Percentiles rank a stretch among this genome's conserved stretches.
Conservation (phyloP, 2,113 vertebrate species). For the Pomatorhinus ruficollis region DNA sequence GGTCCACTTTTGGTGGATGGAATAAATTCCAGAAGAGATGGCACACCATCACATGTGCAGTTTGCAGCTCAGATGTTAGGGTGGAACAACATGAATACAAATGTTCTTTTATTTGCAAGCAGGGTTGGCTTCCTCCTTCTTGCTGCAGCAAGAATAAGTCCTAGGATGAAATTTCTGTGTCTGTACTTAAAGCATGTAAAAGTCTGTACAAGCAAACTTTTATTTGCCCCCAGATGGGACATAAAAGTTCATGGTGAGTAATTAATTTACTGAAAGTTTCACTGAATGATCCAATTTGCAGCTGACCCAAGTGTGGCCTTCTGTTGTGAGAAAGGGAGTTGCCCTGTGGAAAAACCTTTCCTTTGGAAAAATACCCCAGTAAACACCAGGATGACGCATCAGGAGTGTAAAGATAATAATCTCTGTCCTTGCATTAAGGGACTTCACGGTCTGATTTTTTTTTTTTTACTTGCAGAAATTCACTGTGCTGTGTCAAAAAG, state of each 20-base stretch:
- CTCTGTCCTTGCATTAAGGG: not conserved
- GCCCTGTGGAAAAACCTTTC: not conserved
- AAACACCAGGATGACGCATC: not conserved
- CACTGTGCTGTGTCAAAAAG: not conserved
- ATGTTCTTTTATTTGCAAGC: not conserved
- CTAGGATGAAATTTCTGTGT: not conserved
- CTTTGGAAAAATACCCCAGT: not conserved
- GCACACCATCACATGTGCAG: not conserved
- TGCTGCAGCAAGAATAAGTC: not conserved
- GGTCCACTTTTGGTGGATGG: not conserved
- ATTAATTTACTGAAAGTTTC: not conserved
- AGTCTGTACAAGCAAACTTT: not conserved
- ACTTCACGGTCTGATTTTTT: not conserved
- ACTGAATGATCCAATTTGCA: not conserved
- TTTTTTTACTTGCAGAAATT: not conserved
- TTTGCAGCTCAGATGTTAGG: not conserved
- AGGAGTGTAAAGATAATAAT: not conserved
- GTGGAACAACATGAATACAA: not conserved
- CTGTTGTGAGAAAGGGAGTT: not conserved
- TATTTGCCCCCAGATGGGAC: not conserved
- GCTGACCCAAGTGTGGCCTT: not conserved
- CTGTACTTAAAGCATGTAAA: not conserved
- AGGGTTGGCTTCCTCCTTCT: not conserved
- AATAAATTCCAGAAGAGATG: not conserved
- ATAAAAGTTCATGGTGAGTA: not conserved